Evolutionary conservation across 2,888 invertebrate species (phyloP).

Genomic region (Thymelicus sylvestris): DNA sequence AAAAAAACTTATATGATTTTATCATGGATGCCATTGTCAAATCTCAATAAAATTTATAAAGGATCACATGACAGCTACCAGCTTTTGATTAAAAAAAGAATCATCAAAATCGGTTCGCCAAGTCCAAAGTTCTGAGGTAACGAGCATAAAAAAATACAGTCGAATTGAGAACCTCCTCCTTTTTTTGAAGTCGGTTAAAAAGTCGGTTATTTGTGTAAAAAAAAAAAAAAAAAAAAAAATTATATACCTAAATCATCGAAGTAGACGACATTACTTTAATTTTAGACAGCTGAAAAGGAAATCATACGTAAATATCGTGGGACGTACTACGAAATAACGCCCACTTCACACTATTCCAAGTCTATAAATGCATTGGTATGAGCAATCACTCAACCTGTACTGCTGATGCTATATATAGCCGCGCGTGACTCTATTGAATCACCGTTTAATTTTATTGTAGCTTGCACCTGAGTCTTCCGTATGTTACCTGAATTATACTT

Average conservation of each 20-base stretch:
- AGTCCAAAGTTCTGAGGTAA: too few species aligned
- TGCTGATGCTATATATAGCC: slow-evolving; percentile 24
- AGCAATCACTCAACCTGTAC: slow-evolving; percentile 24
- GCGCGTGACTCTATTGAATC: slow-evolving; percentile 41
- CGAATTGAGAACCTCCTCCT: too few species aligned
- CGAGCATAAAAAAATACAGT: too few species aligned
- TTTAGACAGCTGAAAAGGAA: background rate
- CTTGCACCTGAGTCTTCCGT: slow-evolving; percentile 53
- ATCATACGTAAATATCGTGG: background rate
- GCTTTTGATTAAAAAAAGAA: too few species aligned
- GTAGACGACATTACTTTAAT: background rate
- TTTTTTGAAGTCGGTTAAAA: too few species aligned
- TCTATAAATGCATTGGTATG: slow-evolving; percentile 20
- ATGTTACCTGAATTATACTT: slow-evolving; percentile 24
- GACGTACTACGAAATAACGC: slow-evolving; percentile 12
- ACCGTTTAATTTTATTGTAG: slow-evolving; percentile 44
- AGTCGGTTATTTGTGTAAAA: too few species aligned
- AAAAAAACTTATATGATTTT: too few species aligned
- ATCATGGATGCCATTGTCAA: too few species aligned
- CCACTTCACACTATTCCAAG: slow-evolving; percentile 9
- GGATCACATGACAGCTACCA: too few species aligned
- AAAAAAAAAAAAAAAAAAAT: too few species aligned
- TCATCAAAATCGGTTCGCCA: too few species aligned
- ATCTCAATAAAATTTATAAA: too few species aligned
- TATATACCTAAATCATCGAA: background rate